Evolutionary conservation across 2,113 vertebrate species (phyloP).

Genomic region (Entelurus aequoreus): DNA sequence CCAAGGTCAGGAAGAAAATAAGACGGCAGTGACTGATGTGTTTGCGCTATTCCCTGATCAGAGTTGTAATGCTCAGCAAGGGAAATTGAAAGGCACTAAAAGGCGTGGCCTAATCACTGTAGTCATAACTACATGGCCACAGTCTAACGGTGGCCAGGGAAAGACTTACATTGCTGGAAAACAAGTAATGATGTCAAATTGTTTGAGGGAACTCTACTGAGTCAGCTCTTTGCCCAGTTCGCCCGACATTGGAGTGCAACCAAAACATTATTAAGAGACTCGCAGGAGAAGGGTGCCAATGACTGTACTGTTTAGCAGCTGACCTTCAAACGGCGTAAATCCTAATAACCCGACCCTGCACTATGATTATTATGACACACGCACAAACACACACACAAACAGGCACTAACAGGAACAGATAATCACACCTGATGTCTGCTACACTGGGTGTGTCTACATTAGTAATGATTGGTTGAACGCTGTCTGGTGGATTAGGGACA

Average conservation of each 20-base stretch:
- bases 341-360: constrained; percentile 1
- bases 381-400: background rate
- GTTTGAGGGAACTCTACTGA: constrained; percentile 12
- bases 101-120: constrained; percentile 45
- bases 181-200: background rate
- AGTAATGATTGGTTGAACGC: background rate
- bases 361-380: background rate
- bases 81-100: constrained; percentile 43
- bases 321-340: constrained; percentile 22
- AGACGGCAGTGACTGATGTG: constrained; percentile 64
- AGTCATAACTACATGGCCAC: constrained; percentile 21
- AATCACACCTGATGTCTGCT: background rate
- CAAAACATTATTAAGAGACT: constrained; percentile 31
- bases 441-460: background rate
- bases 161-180: constrained; percentile 2
- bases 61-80: constrained; percentile 33
- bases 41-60: constrained; percentile 54
- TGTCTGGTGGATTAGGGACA: background rate
- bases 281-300: constrained; percentile 21
- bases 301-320: constrained; percentile 16
- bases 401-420: no score
- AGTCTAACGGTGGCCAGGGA: constrained; percentile 18
- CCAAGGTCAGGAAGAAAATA: constrained; percentile 62
- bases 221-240: constrained; percentile 22
- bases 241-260: constrained; percentile 28